Conservation (phyloP, 2,113 vertebrate genomes). For the Oreocharis arfaki region DNA sequence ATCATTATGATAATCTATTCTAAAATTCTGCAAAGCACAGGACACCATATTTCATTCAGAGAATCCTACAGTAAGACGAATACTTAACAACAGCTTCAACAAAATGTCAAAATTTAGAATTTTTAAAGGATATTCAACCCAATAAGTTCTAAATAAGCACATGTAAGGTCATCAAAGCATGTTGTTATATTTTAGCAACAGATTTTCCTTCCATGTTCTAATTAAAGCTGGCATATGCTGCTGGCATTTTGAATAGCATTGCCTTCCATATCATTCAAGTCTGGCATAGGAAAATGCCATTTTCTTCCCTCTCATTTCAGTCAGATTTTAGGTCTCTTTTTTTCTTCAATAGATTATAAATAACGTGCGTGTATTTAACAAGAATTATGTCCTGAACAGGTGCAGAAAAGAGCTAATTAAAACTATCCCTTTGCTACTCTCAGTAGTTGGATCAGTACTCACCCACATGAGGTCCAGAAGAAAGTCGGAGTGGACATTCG, state of each 20-base stretch:
- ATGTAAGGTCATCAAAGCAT: background rate
- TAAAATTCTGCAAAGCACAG: background rate
- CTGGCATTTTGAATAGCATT: background rate
- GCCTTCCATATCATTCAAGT: background rate
- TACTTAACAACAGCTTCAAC: background rate
- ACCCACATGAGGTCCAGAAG: background rate
- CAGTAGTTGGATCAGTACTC: background rate
- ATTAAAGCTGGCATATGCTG: conserved; percentile 17
- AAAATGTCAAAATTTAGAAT: background rate
- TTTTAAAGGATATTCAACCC: background rate
- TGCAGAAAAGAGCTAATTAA: background rate
- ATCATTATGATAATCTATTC: background rate
- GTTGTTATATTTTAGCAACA: background rate
- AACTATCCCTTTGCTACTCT: background rate
- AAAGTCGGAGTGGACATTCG: background rate
- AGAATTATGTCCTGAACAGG: background rate
- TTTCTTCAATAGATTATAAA: background rate
- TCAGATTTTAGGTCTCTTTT: background rate
- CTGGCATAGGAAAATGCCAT: background rate
- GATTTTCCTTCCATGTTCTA: conserved; percentile 29
- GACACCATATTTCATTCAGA: background rate
- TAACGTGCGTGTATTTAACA: background rate
- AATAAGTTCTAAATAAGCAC: background rate
- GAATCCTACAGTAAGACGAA: background rate
- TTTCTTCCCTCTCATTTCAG: background rate